These are phyloP conservation scores for Drosophila mercatorum DNA, from an alignment of 2,888 invertebrate species.

Conservation along the genomic window DNA sequence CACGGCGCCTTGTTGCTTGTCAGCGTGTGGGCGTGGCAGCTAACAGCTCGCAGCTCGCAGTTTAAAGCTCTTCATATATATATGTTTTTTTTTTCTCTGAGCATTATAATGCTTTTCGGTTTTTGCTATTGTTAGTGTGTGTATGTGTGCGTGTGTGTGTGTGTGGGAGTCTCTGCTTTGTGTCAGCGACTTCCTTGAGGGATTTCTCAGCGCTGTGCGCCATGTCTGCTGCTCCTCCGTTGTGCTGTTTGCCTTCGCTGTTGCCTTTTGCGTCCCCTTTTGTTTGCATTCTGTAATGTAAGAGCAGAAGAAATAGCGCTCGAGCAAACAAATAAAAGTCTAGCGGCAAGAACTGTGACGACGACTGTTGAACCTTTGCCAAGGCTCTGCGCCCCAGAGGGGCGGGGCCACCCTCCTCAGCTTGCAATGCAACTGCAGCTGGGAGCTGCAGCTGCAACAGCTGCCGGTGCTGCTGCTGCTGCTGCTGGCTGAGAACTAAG, in stretches of 20 bases:
- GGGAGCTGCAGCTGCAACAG: constrained; percentile 1
- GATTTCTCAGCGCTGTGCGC: constrained; percentile 54
- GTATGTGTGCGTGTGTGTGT: neutral
- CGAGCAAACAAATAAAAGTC: constrained; percentile 63
- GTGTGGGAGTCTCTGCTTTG: constrained; percentile 24
- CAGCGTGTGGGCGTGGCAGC: constrained; percentile 66
- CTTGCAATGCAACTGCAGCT: constrained; percentile 12
- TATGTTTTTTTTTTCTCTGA: constrained; percentile 17
- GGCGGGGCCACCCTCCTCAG: constrained; percentile 10
- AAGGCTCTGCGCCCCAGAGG: constrained; percentile 24
- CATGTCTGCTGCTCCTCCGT: constrained; percentile 30
- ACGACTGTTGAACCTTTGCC: constrained; percentile 74
- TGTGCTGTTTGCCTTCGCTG: constrained; percentile 37
- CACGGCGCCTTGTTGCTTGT: constrained; percentile 58
- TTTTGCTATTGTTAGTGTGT: constrained; percentile 22
- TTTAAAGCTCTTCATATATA: constrained; percentile 23
- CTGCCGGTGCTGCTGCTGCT: constrained; percentile 4
- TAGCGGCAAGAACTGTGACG: constrained; percentile 56
- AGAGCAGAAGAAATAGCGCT: constrained; percentile 51
- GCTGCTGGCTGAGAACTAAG: constrained; percentile 44
- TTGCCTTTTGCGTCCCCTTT: constrained; percentile 27
- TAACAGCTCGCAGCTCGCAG: constrained; percentile 23
- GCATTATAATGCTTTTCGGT: constrained; percentile 43
- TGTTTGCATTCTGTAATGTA: constrained; percentile 56
- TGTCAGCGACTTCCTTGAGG: constrained; percentile 53